Evolutionary conservation across 2,797 vertebrate species (phyloP).

Genomic region (Spheniscus humboldti): DNA sequence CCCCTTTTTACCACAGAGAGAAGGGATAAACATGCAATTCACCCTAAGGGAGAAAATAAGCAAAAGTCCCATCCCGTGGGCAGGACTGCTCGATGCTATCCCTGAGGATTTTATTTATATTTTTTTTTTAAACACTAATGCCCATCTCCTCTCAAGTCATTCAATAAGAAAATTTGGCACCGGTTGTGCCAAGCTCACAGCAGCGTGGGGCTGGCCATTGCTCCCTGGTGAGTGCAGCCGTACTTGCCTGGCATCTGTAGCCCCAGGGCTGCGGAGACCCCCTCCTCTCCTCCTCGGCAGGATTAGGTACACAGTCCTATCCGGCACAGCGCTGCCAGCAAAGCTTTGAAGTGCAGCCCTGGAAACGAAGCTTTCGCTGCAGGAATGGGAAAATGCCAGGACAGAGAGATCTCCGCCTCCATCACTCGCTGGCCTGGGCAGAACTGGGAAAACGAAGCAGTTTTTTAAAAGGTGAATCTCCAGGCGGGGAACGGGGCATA

Average conservation of each 20-base stretch:
- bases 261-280: neutral
- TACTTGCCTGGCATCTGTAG: neutral
- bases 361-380: neutral
- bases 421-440: rapidly evolving
- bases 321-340: neutral
- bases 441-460: neutral
- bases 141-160: neutral
- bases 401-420: neutral
- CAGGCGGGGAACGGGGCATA: rapidly evolving
- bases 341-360: constrained; percentile 5
- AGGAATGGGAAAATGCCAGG: neutral
- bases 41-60: neutral
- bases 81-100: neutral
- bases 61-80: rapidly evolving
- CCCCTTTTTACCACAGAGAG: neutral
- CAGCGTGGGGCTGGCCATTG: neutral
- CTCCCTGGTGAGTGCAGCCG: neutral
- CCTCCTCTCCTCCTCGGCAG: neutral
- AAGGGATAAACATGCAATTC: too few relatives aligned
- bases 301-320: neutral
- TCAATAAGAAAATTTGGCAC: neutral
- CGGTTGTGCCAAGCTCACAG: neutral
- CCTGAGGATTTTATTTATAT: neutral
- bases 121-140: neutral
- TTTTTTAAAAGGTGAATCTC: rapidly evolving